Conservation (phyloP, 1,140 invertebrate genomes). For the Ceratosolen solmsi region DNA sequence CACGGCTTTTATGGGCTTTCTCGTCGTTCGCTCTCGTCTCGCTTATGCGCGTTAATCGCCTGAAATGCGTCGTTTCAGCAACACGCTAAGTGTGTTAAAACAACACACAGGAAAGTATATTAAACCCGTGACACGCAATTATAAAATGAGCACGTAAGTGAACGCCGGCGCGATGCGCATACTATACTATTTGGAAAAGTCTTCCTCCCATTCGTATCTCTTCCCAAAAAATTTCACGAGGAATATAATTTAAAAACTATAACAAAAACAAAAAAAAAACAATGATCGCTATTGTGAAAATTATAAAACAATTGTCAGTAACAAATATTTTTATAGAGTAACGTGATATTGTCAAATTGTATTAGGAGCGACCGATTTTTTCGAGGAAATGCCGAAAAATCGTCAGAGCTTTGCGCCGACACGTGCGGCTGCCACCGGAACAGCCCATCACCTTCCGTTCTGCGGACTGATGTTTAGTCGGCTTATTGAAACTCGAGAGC, state of each 20-base stretch:
- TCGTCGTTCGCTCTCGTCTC: background rate
- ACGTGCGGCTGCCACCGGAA: background rate
- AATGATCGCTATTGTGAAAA: no score
- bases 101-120: background rate
- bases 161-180: background rate
- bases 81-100: background rate
- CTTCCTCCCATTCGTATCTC: background rate
- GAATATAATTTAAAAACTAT: no score
- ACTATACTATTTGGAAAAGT: background rate
- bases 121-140: background rate
- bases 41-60: background rate
- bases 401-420: background rate
- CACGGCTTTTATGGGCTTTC: background rate
- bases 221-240: no score
- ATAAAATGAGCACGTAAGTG: no score
- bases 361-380: background rate
- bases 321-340: background rate
- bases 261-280: no score
- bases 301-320: background rate
- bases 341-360: background rate
- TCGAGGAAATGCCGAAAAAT: background rate
- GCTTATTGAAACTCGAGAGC: conserved; percentile 18
- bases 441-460: background rate
- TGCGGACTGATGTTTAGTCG: background rate
- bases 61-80: background rate